Evolutionary conservation across 2,113 vertebrate species (phyloP), one percentile per base, ranked within the genome.

Genomic region (Centrocercus urophasianus): DNA sequence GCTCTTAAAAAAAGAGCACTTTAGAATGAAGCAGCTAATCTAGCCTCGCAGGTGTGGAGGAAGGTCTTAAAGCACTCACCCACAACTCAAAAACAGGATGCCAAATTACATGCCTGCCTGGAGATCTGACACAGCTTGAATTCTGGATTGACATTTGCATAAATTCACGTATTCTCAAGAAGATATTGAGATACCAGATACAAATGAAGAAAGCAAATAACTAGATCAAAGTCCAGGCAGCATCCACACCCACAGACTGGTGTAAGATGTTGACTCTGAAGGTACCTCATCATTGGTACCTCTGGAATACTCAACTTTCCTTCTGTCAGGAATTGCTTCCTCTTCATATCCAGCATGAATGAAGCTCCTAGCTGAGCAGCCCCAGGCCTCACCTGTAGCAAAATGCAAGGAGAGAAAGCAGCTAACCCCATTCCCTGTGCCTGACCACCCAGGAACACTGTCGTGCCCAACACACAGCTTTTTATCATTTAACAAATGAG

Each of bases 381-480:
- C 21, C n/a, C 43, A 72, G 40, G 50, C n/a, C 52, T 77, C 48
- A 47, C 10, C 21, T 89, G 42, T 17, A 82, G 11, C 2, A 2
- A 56, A 75, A 50, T 32, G 32, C 25, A 70, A 81, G 56, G n/a
- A 70, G 8, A 19, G 27, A 28, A 47, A 88, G 86, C 32, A 65
- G 61, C 48, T 32, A 66, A 54, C n/a, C 15, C 38, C 38, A 25
- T 9, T 57, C 72, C 76, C 59, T 36, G 14, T n/a, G 32, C 47
- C 65, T 45, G 42, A 63, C 60, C 25, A 63, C 43, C 54, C 47
- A 7, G 1, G 12, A 70, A 61, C n/a, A 40, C 32, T 32, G 59
- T 25, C 21, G 6, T 0, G 0, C n/a, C 60, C 48, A 43, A 9
- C n/a, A 82, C 20, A 47, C 32, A 5, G 34, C 50, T 84, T 67